phyloP scores from a whole-genome alignment of 2,888 invertebrate genomes.

The Ectropis crepuscularia region DNA sequence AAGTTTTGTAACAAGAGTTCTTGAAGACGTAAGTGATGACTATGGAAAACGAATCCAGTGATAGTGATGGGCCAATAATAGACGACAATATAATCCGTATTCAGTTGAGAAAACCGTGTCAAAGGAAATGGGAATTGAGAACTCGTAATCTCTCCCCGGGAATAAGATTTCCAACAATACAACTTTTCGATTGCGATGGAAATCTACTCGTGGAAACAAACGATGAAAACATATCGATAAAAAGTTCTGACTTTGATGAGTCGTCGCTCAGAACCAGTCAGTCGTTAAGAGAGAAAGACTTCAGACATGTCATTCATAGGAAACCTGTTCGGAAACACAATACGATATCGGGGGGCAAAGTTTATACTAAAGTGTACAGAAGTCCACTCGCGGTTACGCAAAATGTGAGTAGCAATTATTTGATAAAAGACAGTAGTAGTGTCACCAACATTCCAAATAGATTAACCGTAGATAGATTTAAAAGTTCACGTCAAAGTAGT shows the following conservation, averaged over 20 bases:
- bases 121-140: conserved; percentile 87
- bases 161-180: conserved; percentile 85
- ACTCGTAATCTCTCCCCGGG: conserved; percentile 86
- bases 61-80: conserved; percentile 77
- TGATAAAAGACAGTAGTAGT: conserved; percentile 55
- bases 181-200: conserved; percentile 86
- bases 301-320: conserved; percentile 67
- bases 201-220: conserved; percentile 86
- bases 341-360: conserved; percentile 73
- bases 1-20: conserved; percentile 22
- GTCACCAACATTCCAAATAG: conserved; percentile 77
- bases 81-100: conserved; percentile 85
- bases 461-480: conserved; percentile 65
- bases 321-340: conserved; percentile 72
- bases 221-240: conserved; percentile 81
- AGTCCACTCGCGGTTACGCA: conserved; percentile 45
- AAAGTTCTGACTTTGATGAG: conserved; percentile 71
- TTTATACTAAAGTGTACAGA: conserved; percentile 75
- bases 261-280: conserved; percentile 60
- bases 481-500: conserved; percentile 66
- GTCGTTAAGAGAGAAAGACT: conserved; percentile 73
- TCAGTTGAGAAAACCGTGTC: conserved; percentile 85
- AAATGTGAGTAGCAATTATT: conserved; percentile 34
- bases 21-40: conserved; percentile 45
- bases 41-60: conserved; percentile 71